Conservation (phyloP, 53 echinoderm and acorn worm genomes). For the Actinopyga echinites region DNA sequence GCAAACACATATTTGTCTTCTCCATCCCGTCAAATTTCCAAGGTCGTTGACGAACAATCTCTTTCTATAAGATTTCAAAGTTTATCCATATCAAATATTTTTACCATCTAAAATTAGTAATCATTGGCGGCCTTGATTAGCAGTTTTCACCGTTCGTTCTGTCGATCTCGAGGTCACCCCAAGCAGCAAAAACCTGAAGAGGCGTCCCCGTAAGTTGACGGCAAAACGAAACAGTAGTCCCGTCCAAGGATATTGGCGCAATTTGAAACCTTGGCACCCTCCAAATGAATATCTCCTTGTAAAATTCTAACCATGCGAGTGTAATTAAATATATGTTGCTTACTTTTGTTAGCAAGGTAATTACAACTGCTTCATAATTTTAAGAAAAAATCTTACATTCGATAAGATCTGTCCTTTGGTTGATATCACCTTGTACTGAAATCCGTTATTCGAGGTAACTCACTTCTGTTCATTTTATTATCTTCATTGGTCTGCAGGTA, state of each 20-base stretch:
- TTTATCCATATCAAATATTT: conserved; percentile 37
- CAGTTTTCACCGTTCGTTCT: conserved; percentile 37
- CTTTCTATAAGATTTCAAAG: conserved; percentile 4
- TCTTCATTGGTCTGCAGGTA: too few relatives aligned
- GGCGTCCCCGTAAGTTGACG: conserved; percentile 7
- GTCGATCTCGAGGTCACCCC: conserved; percentile 13
- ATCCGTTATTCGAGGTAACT: too few relatives aligned
- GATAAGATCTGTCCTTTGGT: too few relatives aligned
- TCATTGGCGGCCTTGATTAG: conserved; percentile 46
- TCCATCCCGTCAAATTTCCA: conserved; percentile 22
- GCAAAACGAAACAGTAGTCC: conserved; percentile 24
- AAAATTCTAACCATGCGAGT: conserved; percentile 19
- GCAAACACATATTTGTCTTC: background rate
- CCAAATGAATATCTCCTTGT: conserved; percentile 35
- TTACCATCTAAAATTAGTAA: conserved; percentile 38
- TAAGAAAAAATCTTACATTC: too few relatives aligned
- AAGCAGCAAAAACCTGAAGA: conserved; percentile 7
- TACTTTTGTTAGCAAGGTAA: background rate
- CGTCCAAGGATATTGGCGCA: conserved; percentile 34
- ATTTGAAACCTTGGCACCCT: conserved; percentile 28
- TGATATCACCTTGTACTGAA: too few relatives aligned
- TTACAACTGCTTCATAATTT: too few relatives aligned
- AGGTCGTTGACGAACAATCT: conserved; percentile 34
- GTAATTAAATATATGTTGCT: conserved; percentile 37
- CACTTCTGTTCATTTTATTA: too few relatives aligned